Conservation (phyloP, 2,797 vertebrate species). For the Scleropages formosus region DNA sequence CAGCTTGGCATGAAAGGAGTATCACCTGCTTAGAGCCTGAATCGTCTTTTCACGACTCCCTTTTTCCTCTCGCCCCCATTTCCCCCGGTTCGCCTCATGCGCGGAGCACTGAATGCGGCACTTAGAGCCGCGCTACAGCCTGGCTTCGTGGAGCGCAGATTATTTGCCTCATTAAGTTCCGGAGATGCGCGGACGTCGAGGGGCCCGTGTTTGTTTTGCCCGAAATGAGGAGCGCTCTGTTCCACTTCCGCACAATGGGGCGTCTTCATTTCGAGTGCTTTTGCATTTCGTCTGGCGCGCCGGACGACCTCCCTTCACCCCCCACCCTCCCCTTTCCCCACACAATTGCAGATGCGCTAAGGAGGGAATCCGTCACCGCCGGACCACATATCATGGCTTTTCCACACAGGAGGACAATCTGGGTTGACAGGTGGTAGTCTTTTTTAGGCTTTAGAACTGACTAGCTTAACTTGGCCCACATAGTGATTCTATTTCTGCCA, state of each 20-base stretch:
- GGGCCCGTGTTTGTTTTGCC: slow-evolving; percentile 42
- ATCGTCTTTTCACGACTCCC: slow-evolving; percentile 31
- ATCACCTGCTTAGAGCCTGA: slow-evolving; percentile 34
- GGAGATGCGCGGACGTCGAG: slow-evolving; percentile 40
- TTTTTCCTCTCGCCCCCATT: background rate
- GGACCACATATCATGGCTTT: background rate
- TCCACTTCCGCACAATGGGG: slow-evolving; percentile 14
- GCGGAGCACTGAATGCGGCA: slow-evolving; percentile 1
- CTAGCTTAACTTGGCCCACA: slow-evolving; percentile 27
- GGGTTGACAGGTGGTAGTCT: slow-evolving; percentile 37
- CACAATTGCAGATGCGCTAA: background rate
- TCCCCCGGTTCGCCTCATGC: background rate
- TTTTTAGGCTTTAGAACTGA: slow-evolving; percentile 33
- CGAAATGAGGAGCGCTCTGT: slow-evolving; percentile 36
- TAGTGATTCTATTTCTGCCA: slow-evolving; percentile 17
- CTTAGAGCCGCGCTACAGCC: background rate
- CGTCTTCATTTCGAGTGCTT: background rate
- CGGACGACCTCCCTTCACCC: background rate
- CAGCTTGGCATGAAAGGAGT: slow-evolving; percentile 23
- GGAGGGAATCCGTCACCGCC: background rate
- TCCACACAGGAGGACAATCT: slow-evolving; percentile 30
- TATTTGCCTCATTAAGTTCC: slow-evolving; percentile 38
- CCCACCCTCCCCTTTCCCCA: too few relatives aligned
- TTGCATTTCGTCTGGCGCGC: slow-evolving; percentile 14
- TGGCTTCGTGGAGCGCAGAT: slow-evolving; percentile 35